A percentile compares a stretch with the other conserved stretches of the same genome.
Evolutionary conservation across 2,113 vertebrate species (phyloP).

Genomic region (Phocoena sinus): DNA sequence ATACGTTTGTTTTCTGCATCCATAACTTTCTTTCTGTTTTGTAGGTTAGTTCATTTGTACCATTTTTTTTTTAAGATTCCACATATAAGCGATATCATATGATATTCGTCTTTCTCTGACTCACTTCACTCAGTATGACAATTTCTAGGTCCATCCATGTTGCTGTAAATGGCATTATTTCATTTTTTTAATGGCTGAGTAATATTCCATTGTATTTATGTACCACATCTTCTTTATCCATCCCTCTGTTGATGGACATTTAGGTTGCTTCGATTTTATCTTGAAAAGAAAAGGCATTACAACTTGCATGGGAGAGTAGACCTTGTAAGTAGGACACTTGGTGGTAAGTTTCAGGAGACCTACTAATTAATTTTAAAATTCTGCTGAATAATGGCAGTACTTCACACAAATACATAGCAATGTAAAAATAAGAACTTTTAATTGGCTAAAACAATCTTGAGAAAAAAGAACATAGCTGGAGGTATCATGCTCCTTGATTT

Average conservation of each 20-base stretch:
- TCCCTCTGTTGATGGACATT: neutral
- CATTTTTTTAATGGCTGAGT: neutral
- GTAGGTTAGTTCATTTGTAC: neutral
- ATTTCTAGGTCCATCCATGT: neutral
- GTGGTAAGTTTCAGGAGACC: conserved; percentile 24
- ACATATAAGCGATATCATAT: neutral
- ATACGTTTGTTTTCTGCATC: neutral
- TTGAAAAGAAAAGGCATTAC: conserved; percentile 57
- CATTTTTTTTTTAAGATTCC: neutral
- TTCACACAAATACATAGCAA: neutral
- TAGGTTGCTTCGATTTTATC: conserved; percentile 54
- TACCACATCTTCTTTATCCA: neutral
- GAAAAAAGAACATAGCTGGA: neutral
- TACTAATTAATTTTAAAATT: conserved; percentile 2
- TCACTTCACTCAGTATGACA: neutral
- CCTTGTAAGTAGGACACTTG: conserved; percentile 54
- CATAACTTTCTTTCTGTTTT: neutral
- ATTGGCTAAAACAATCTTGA: neutral
- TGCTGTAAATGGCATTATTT: neutral
- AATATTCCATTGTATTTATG: neutral
- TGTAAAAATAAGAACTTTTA: neutral
- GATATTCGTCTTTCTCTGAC: neutral
- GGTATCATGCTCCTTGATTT: neutral
- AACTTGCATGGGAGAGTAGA: conserved; percentile 42
- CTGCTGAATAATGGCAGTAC: neutral